Evolutionary conservation across 2,888 invertebrate species (phyloP).

Genomic region (Clunio marinus): DNA sequence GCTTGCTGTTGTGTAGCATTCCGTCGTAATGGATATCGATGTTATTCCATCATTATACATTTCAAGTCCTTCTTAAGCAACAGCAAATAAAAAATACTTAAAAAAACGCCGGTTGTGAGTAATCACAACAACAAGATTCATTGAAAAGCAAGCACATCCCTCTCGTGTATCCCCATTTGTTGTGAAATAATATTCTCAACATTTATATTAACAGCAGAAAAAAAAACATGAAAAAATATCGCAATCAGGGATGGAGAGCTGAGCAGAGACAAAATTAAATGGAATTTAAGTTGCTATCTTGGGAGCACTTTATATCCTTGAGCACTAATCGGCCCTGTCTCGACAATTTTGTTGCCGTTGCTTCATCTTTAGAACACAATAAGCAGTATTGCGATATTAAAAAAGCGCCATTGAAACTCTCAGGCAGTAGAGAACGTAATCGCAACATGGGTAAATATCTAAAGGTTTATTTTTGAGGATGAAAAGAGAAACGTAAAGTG

Average conservation of each 20-base stretch:
- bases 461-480: constrained; percentile 7
- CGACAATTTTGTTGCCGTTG: background rate
- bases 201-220: too few species aligned
- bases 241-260: background rate
- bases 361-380: background rate
- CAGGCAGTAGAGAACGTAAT: background rate
- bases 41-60: constrained; percentile 7
- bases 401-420: background rate
- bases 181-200: too few species aligned
- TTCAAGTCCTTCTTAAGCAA: background rate
- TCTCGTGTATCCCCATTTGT: too few species aligned
- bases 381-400: background rate
- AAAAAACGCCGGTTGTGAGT: too few species aligned
- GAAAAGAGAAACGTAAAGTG: background rate
- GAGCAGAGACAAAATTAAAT: background rate
- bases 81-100: background rate
- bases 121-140: background rate
- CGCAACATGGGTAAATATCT: constrained; percentile 9
- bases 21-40: constrained; percentile 8
- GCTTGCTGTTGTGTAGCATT: background rate
- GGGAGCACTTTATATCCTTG: background rate
- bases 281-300: background rate
- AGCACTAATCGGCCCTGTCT: background rate
- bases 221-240: too few species aligned
- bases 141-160: background rate